Evolutionary conservation across 2,888 invertebrate species (phyloP).

Genomic region (Apamea anceps): DNA sequence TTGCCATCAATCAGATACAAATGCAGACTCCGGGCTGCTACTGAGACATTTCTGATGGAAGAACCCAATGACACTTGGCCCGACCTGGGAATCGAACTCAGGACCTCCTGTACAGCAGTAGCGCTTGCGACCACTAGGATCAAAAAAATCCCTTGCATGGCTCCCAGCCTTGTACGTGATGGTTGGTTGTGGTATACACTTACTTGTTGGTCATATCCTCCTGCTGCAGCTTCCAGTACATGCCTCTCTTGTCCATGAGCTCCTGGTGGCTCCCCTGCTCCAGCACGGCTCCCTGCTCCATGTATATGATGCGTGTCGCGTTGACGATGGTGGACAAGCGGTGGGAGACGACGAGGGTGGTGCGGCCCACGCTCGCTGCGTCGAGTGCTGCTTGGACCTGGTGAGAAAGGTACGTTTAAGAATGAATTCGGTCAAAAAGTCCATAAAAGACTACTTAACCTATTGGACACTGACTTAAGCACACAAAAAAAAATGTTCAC

Average conservation of each 20-base stretch:
- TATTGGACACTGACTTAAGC: neutral
- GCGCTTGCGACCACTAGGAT: no score
- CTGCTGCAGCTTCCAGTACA: constrained; percentile 92
- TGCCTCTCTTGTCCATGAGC: constrained; percentile 91
- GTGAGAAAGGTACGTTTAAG: neutral
- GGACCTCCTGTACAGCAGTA: no score
- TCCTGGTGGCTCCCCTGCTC: constrained; percentile 94
- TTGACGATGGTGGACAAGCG: constrained; percentile 92
- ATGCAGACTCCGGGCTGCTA: no score
- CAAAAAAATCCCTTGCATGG: neutral
- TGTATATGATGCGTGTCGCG: constrained; percentile 92
- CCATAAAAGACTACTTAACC: neutral
- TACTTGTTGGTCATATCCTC: constrained; percentile 89
- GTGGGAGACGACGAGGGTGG: constrained; percentile 94
- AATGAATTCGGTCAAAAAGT: neutral
- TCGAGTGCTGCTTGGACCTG: constrained; percentile 91
- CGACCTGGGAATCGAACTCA: no score
- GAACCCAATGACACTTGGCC: no score
- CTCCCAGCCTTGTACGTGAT: neutral
- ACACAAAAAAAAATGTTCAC: neutral
- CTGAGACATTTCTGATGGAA: no score
- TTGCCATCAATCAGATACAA: no score
- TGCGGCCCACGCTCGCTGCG: constrained; percentile 93
- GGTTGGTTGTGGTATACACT: constrained; percentile 31
- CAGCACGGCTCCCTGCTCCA: constrained; percentile 92